A percentile compares a stretch with the other conserved stretches of the same genome.
These are phyloP conservation scores for Blastobasis lacticolella DNA, from an alignment of 2,888 invertebrate species.

Conservation along the genomic window DNA sequence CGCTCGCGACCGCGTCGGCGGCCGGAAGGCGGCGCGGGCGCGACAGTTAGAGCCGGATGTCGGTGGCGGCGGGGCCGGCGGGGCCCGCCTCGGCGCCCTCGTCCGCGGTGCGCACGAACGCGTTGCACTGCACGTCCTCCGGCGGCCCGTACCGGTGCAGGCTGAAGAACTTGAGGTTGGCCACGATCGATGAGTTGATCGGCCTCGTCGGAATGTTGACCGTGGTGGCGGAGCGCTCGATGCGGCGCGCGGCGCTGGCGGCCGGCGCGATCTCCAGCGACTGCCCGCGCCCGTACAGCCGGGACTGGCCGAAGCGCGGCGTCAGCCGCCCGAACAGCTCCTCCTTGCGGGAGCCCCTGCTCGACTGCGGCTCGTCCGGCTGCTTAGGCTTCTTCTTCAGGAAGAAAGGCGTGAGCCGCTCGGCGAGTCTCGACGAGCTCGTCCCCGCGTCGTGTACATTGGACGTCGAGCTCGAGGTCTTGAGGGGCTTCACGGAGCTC, in stretches of 20 bases:
- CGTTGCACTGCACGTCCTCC: constrained; percentile 39
- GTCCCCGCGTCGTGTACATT: constrained; percentile 58
- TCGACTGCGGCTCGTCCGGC: constrained; percentile 32
- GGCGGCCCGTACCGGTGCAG: constrained; percentile 61
- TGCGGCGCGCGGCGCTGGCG: constrained; percentile 37
- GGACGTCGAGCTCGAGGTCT: constrained; percentile 61
- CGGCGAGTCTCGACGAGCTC: constrained; percentile 51
- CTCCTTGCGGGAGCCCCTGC: constrained; percentile 36
- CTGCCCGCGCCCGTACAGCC: constrained; percentile 56
- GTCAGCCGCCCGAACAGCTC: constrained; percentile 60
- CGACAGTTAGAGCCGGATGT: constrained; percentile 45
- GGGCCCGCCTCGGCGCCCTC: constrained; percentile 13
- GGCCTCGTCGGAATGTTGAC: constrained; percentile 51
- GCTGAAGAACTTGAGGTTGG: constrained; percentile 59
- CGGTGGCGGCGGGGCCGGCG: constrained; percentile 35
- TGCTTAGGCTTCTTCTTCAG: constrained; percentile 59
- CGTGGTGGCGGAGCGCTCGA: constrained; percentile 60
- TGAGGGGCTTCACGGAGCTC: constrained; percentile 41
- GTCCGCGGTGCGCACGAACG: constrained; percentile 25
- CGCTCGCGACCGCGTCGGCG: not conserved
- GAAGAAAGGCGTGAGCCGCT: constrained; percentile 63
- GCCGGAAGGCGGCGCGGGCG: not conserved
- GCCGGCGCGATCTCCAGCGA: constrained; percentile 52
- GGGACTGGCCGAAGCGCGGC: constrained; percentile 62
- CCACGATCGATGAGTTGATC: constrained; percentile 58